phyloP scores from a whole-genome alignment of 2,113 vertebrate species.

The Lepus europaeus region DNA sequence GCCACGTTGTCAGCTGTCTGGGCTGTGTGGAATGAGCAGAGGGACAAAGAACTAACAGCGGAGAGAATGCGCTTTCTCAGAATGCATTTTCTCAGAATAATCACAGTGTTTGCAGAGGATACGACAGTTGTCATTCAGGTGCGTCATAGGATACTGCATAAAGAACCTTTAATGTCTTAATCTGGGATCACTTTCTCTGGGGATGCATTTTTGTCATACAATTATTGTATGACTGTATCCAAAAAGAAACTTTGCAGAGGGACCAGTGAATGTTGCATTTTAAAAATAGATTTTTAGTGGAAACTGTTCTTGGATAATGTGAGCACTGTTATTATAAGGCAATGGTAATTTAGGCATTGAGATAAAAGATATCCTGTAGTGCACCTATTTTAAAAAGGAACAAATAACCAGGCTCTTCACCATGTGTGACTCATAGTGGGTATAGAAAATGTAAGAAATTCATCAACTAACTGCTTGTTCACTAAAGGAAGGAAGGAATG shows the following conservation, averaged over 20 bases:
- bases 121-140: neutral
- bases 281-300: constrained; percentile 59
- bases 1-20: neutral
- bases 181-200: neutral
- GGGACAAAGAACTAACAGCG: neutral
- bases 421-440: constrained; percentile 49
- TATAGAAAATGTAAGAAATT: neutral
- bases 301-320: constrained; percentile 7
- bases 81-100: neutral
- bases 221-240: neutral
- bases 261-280: neutral
- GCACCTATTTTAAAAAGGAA: constrained; percentile 51
- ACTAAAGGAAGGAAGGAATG: neutral
- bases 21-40: neutral
- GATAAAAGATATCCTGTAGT: constrained; percentile 45
- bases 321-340: constrained; percentile 52
- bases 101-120: neutral
- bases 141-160: neutral
- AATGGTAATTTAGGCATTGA: constrained; percentile 62
- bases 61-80: neutral
- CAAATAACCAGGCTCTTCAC: constrained; percentile 26
- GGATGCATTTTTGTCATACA: neutral
- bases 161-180: constrained; percentile 19
- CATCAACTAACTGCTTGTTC: neutral
- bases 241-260: neutral